Evolutionary conservation across 2,888 invertebrate species (phyloP).

Genomic region (Drosophila hamatofila): DNA sequence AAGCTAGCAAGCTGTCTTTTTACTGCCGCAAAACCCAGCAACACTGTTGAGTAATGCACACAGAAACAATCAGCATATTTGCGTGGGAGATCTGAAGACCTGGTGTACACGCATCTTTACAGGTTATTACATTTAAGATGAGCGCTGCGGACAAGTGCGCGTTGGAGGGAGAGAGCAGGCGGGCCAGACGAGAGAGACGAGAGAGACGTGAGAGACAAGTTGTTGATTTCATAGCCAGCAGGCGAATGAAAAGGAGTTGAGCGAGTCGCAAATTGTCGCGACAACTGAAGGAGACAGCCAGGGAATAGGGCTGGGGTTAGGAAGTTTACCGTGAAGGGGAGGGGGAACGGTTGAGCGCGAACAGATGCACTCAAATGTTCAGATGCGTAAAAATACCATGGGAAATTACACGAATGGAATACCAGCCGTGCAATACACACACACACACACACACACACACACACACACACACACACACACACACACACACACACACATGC

Average conservation of each 20-base stretch:
- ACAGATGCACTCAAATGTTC: conserved; percentile 70
- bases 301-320: conserved; percentile 15
- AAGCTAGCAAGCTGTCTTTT: not conserved
- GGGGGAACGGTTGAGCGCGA: conserved; percentile 18
- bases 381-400: conserved; percentile 68
- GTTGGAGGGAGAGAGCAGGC: not conserved
- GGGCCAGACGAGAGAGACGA: not conserved
- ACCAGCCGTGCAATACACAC: conserved; percentile 35
- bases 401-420: conserved; percentile 80
- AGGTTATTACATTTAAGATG: conserved; percentile 40
- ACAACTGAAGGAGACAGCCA: conserved; percentile 47
- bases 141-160: conserved; percentile 10
- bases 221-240: conserved; percentile 60
- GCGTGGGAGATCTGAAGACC: conserved; percentile 26
- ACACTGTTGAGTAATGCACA: conserved; percentile 36
- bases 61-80: conserved; percentile 47
- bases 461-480: not conserved
- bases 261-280: conserved; percentile 50
- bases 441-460: conserved; percentile 22
- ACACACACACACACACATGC: conserved; percentile 23
- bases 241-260: conserved; percentile 40
- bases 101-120: conserved; percentile 19
- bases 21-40: conserved; percentile 24
- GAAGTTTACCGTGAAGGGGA: not conserved
- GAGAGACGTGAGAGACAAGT: conserved; percentile 31